Conservation (phyloP, 2,888 invertebrate species). For the Agrilus biguttatus region DNA sequence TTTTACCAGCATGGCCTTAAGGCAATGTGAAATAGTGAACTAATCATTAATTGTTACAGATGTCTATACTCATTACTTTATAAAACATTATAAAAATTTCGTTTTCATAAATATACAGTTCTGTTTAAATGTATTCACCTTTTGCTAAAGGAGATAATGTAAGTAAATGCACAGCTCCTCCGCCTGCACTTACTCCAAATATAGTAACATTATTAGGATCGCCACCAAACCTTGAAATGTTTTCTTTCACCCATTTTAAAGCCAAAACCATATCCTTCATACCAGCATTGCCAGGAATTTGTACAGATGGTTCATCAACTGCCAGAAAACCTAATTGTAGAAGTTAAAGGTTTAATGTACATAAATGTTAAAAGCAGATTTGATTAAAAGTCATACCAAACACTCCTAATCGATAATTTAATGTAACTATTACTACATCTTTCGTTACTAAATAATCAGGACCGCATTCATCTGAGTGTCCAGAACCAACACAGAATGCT, state of each 20-base stretch:
- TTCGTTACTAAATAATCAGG: constrained; percentile 3
- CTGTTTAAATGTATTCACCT: background rate
- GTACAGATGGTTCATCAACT: constrained; percentile 1
- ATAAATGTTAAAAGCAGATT: background rate
- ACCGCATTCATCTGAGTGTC: constrained; percentile 1
- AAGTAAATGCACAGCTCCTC: background rate
- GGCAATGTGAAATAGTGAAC: too few species aligned
- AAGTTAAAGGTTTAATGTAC: background rate
- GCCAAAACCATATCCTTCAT: constrained; percentile 3
- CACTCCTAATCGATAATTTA: constrained; percentile 4
- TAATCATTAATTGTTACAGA: too few species aligned
- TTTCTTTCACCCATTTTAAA: constrained; percentile 4
- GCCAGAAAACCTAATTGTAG: background rate
- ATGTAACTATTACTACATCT: constrained; percentile 2
- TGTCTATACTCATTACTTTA: too few species aligned
- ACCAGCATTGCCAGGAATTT: constrained; percentile 3
- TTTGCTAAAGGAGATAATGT: constrained; percentile 1
- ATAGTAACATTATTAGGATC: constrained; percentile 5
- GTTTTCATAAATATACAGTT: too few species aligned
- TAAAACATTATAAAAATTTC: too few species aligned
- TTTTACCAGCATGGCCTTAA: too few species aligned
- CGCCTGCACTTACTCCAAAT: constrained; percentile 2
- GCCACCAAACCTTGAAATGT: constrained; percentile 2
- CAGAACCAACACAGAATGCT: constrained; percentile 1
- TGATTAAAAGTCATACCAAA: background rate